Evolutionary conservation across 2,113 vertebrate species (phyloP), one percentile per base, ranked within the genome.

Genomic region (Suricata suricatta): DNA sequence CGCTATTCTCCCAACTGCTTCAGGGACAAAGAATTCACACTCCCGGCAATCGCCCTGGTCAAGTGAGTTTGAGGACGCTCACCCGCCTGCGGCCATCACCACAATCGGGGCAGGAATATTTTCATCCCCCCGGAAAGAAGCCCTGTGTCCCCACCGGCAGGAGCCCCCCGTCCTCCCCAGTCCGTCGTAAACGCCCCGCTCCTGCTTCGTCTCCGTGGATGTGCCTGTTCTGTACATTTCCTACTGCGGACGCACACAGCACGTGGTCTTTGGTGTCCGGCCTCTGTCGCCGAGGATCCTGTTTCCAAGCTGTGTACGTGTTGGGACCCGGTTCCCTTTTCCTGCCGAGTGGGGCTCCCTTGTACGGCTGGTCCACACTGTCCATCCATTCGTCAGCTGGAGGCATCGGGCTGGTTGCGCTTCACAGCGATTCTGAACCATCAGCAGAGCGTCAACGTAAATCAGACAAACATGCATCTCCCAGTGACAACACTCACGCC

Each of bases 291-390:
- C 8, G 0, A 57, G 41, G 14, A 6, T 3, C 13, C 8, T 1
- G 47, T 52, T 60, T 54, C 19, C 68, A 38, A 11, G 71, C 0
- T 15, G 44, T 12, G 44, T 17, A 9, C 4, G 0, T 6, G 2
- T 3, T 19, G 9, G 7, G 14, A 21, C 11, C 4, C 4, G 3
- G 0, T 50, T 41, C 63, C 10, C 84, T 84, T 91, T 63, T 4
- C 3, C 0, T 3, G 82, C 71, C 23, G 2, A 10, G 25, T n/a
- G 88, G 33, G 68, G 38, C 35, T 52, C 71, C 29, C 6, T 0
- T 2, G 0, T 5, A 2, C 1, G 13, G 14, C 8, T 0, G 6
- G n/a, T 38, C 15, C 63, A 11, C 1, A 23, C 4, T 23, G 14
- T 12, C 25, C 7, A 13, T 8, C 35, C 27, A 3, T 3, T 25